Percentiles rank a stretch among this genome's conserved stretches.
Evolutionary conservation across 2,113 vertebrate species (phyloP).

Genomic region (Pimephales promelas): DNA sequence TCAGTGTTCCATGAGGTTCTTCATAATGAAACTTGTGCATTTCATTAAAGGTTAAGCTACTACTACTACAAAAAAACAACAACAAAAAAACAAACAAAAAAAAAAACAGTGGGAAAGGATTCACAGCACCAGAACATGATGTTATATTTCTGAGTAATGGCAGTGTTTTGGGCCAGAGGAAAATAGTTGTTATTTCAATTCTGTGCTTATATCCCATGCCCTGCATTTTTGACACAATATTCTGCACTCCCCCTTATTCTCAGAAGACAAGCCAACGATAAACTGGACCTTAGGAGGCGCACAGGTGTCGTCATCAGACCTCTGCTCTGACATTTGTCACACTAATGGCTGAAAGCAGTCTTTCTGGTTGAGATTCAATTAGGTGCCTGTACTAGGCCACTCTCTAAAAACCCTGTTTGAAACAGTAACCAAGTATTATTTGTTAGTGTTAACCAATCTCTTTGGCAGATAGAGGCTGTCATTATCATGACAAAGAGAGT

Average conservation of each 20-base stretch:
- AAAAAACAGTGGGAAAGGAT: not conserved
- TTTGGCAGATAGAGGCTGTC: constrained; percentile 61
- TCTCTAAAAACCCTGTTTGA: constrained; percentile 54
- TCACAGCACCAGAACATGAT: not conserved
- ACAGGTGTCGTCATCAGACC: constrained; percentile 26
- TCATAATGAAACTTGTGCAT: not conserved
- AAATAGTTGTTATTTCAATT: constrained; percentile 31
- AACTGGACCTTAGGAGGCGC: constrained; percentile 26
- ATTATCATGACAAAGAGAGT: constrained; percentile 65
- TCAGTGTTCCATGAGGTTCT: not conserved
- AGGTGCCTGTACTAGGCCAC: constrained; percentile 46
- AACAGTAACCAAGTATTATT: constrained; percentile 65
- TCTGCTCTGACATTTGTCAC: constrained; percentile 42
- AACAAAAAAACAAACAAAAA: too few relatives aligned
- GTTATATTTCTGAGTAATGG: constrained; percentile 5
- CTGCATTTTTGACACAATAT: constrained; percentile 48
- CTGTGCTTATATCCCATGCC: constrained; percentile 12
- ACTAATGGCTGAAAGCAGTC: constrained; percentile 28
- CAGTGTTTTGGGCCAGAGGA: not conserved
- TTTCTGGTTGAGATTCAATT: not conserved
- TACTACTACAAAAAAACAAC: not conserved
- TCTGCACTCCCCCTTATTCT: not conserved
- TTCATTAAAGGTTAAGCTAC: not conserved
- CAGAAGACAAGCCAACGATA: constrained; percentile 30
- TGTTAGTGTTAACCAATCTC: constrained; percentile 66